Conservation (phyloP, 2,113 vertebrate species). For the Poecilia latipinna region DNA sequence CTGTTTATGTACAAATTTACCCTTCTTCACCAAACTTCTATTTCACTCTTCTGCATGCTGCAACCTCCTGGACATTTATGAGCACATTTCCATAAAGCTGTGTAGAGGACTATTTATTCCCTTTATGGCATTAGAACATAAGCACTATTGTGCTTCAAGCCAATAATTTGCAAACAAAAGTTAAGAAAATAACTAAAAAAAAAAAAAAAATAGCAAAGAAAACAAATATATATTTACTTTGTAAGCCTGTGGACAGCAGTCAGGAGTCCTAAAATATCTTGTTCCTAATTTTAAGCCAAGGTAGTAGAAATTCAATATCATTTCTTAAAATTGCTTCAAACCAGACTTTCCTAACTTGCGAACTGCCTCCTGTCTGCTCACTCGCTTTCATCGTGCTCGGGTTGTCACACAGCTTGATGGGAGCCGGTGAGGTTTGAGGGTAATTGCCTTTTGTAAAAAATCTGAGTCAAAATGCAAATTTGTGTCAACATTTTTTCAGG, state of each 20-base stretch:
- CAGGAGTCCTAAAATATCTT: background rate
- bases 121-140: too few species aligned
- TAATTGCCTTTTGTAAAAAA: constrained; percentile 63
- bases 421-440: constrained; percentile 46
- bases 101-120: too few species aligned
- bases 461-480: constrained; percentile 65
- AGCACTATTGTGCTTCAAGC: too few species aligned
- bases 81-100: too few species aligned
- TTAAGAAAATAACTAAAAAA: background rate
- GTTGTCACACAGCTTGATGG: constrained; percentile 36
- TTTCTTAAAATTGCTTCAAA: constrained; percentile 5
- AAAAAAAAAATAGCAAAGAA: background rate
- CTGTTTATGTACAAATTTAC: too few species aligned
- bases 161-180: too few species aligned
- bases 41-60: too few species aligned
- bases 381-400: constrained; percentile 15
- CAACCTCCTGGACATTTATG: too few species aligned
- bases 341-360: constrained; percentile 28
- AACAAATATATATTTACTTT: background rate
- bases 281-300: constrained; percentile 4
- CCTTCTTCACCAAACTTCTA: too few species aligned
- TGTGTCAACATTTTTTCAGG: constrained; percentile 62
- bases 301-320: constrained; percentile 1
- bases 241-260: background rate
- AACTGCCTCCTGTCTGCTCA: constrained; percentile 8